phyloP scores from a whole-genome alignment of 2,113 vertebrate species.

The Myodes glareolus region DNA sequence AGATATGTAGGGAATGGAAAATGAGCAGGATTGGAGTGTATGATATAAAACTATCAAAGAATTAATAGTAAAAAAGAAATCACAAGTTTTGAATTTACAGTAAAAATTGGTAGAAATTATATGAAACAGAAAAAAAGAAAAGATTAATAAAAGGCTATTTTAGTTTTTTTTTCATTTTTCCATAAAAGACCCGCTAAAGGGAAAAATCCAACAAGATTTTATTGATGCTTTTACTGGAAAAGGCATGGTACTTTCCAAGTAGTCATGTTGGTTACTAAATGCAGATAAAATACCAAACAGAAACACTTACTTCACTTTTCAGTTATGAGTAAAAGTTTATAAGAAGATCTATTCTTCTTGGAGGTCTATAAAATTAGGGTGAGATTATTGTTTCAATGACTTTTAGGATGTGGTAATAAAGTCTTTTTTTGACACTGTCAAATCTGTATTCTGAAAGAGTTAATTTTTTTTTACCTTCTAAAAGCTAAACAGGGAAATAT shows the following conservation, averaged over 20 bases:
- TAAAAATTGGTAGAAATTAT: background rate
- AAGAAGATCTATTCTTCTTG: background rate
- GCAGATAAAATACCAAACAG: background rate
- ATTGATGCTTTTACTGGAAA: background rate
- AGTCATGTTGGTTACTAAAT: background rate
- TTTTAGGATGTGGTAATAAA: background rate
- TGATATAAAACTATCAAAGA: background rate
- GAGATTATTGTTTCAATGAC: background rate
- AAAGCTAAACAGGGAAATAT: too few species aligned
- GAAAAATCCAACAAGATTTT: background rate
- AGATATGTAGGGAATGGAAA: background rate
- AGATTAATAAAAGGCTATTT: background rate
- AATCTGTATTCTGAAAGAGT: background rate
- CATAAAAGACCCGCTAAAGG: background rate
- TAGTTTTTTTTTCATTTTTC: background rate
- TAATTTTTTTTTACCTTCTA: background rate
- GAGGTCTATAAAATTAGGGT: background rate
- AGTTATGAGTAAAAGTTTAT: background rate
- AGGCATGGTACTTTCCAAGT: background rate
- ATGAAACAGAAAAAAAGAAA: background rate
- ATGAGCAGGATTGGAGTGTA: background rate
- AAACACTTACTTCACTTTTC: background rate
- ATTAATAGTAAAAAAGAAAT: background rate
- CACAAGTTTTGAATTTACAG: background rate
- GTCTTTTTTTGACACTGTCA: background rate